Evolutionary conservation across 2,888 invertebrate genomes (phyloP).

Genomic region (Anagyrus pseudococci): DNA sequence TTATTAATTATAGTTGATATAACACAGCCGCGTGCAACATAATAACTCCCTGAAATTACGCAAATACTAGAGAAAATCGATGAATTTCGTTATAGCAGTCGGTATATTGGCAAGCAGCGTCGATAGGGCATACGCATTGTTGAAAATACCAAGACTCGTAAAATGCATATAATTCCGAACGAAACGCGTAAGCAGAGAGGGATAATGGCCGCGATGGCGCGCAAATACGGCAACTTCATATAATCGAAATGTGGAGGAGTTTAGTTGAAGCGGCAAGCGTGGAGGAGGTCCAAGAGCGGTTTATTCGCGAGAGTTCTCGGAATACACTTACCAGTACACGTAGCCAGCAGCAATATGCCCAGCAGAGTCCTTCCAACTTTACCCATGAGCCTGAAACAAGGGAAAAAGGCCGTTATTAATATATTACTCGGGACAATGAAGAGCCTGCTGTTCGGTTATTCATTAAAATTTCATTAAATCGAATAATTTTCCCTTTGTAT

Average conservation of each 20-base stretch:
- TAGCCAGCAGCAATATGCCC: conserved; percentile 19
- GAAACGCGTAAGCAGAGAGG: background rate
- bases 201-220: conserved; percentile 1
- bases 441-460: too few relatives aligned
- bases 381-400: conserved; percentile 27
- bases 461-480: too few relatives aligned
- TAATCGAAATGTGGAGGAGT: conserved; percentile 27
- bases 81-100: too few relatives aligned
- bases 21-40: too few relatives aligned
- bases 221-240: conserved; percentile 8
- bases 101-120: too few relatives aligned
- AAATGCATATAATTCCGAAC: conserved; percentile 3
- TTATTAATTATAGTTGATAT: too few relatives aligned
- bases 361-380: conserved; percentile 18
- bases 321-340: conserved; percentile 32
- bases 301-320: conserved; percentile 10
- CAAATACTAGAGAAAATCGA: too few relatives aligned
- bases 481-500: too few relatives aligned
- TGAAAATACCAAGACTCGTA: conserved; percentile 3
- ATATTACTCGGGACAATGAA: too few relatives aligned
- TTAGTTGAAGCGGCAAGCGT: background rate
- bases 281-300: background rate
- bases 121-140: too few relatives aligned
- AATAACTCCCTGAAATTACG: too few relatives aligned
- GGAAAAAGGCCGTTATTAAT: background rate